Conservation (phyloP, 2,113 vertebrate genomes). For the Tragelaphus scriptus region DNA sequence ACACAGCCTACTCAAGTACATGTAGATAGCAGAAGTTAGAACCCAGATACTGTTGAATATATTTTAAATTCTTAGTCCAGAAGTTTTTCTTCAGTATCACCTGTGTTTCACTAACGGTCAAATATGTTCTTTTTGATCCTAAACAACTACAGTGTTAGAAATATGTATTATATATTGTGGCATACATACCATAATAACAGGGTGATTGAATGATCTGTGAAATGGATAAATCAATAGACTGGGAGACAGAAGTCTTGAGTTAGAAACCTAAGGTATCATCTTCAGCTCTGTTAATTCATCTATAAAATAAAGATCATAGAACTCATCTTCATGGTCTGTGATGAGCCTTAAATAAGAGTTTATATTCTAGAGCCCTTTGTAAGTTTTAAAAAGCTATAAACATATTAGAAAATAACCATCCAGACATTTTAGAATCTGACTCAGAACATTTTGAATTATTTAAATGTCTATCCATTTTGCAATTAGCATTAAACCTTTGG, state of each 20-base stretch:
- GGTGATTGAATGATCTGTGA: background rate
- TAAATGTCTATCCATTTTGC: constrained; percentile 13
- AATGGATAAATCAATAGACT: background rate
- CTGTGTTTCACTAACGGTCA: background rate
- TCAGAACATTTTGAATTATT: background rate
- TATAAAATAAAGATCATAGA: background rate
- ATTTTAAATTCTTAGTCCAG: background rate
- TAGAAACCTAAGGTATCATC: background rate
- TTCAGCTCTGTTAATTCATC: background rate
- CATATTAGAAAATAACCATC: background rate
- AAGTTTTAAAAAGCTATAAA: background rate
- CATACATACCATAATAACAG: background rate
- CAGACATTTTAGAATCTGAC: constrained; percentile 35
- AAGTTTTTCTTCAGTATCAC: background rate
- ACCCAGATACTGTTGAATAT: background rate
- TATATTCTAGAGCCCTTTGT: background rate
- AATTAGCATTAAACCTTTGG: constrained; percentile 8
- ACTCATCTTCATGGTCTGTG: background rate
- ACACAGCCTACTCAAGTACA: background rate
- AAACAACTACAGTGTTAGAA: background rate
- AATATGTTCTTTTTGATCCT: background rate
- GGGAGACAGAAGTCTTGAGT: background rate
- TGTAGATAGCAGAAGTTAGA: background rate
- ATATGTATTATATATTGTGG: background rate
- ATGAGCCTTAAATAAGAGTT: background rate